Evolutionary conservation across 2,113 vertebrate species (phyloP).

Genomic region (human (Homo sapiens)): GRCh38 chr3:21197001-21197500

Average conservation of each 20-base stretch:
- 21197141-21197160: neutral
- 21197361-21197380: too few species aligned
- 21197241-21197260: neutral
- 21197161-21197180: neutral
- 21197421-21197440: neutral
- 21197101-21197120: neutral
- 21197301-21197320: neutral
- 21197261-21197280: neutral
- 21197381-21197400: neutral
- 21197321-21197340: neutral
- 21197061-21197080: neutral
- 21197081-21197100: neutral
- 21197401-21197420: neutral
- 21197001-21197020: too few species aligned
- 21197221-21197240: neutral
- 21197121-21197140: neutral
- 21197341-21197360: neutral
- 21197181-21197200: neutral
- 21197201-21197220: neutral
- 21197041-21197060: neutral
- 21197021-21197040: too few species aligned
- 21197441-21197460: neutral
- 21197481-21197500: neutral
- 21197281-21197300: neutral
- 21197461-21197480: neutral